These are phyloP conservation scores for Sebastes schlegelii DNA, from an alignment of 2,113 vertebrate species.

Conservation along the genomic window DNA sequence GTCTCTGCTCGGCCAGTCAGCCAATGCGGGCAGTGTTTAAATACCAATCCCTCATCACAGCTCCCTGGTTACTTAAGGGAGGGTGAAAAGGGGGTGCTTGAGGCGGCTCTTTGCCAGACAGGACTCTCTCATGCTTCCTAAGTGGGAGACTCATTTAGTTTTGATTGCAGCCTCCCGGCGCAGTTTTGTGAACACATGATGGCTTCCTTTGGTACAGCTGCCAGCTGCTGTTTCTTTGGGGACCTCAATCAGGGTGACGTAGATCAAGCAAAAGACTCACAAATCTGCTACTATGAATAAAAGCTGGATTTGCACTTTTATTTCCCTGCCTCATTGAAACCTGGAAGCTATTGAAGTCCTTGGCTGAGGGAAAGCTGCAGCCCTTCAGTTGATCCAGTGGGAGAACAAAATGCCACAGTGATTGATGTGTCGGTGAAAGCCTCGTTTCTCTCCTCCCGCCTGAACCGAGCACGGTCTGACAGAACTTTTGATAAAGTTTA, in stretches of 20 bases:
- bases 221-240: constrained; percentile 76
- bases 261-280: constrained; percentile 72
- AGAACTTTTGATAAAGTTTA: constrained; percentile 50
- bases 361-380: constrained; percentile 51
- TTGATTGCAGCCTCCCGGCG: constrained; percentile 67
- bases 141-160: constrained; percentile 70
- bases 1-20: constrained; percentile 44
- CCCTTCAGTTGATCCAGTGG: constrained; percentile 49
- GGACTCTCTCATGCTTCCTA: constrained; percentile 51
- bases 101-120: constrained; percentile 50
- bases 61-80: constrained; percentile 35
- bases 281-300: constrained; percentile 75
- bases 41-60: constrained; percentile 60
- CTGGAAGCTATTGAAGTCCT: constrained; percentile 74
- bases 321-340: constrained; percentile 74
- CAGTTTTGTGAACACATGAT: constrained; percentile 56
- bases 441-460: constrained; percentile 32
- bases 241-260: constrained; percentile 69
- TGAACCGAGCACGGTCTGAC: constrained; percentile 30
- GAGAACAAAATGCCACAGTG: constrained; percentile 61
- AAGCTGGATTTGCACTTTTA: constrained; percentile 80
- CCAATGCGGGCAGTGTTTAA: constrained; percentile 45
- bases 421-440: constrained; percentile 67
- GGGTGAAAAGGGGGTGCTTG: constrained; percentile 52
- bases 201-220: constrained; percentile 68